These are phyloP conservation scores for Bolborhynchus lineola DNA, from an alignment of 2,113 vertebrate species.

Conservation along the genomic window DNA sequence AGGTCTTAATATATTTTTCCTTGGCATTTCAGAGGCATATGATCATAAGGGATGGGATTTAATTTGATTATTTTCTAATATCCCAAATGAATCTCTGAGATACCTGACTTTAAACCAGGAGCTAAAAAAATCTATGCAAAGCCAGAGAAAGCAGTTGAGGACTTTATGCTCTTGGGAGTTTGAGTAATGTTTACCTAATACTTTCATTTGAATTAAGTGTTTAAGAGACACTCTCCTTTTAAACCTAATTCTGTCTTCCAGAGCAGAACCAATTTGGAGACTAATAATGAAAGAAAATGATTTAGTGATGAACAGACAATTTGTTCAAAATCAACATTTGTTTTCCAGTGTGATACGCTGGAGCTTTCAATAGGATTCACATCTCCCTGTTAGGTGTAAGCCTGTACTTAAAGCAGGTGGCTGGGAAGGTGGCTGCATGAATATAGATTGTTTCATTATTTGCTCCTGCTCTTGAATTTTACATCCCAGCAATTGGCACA, in stretches of 20 bases:
- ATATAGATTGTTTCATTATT: slow-evolving; percentile 64
- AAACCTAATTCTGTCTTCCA: slow-evolving; percentile 36
- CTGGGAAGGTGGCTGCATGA: slow-evolving; percentile 40
- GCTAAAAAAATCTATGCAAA: slow-evolving; percentile 37
- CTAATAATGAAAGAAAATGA: slow-evolving; percentile 61
- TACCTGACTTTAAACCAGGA: slow-evolving; percentile 10
- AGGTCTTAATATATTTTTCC: neutral
- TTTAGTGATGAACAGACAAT: slow-evolving; percentile 53
- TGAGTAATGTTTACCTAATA: slow-evolving; percentile 38
- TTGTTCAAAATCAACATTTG: slow-evolving; percentile 61
- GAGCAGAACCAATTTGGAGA: slow-evolving; percentile 58
- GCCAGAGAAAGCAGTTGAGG: neutral
- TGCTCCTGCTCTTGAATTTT: slow-evolving; percentile 54
- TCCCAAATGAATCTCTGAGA: neutral
- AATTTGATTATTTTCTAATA: slow-evolving; percentile 31
- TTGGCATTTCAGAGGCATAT: neutral
- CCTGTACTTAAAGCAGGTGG: slow-evolving; percentile 1
- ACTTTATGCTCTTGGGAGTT: slow-evolving; percentile 11
- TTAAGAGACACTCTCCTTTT: slow-evolving; percentile 42
- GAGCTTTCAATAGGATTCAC: slow-evolving; percentile 39
- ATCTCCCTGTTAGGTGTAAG: neutral
- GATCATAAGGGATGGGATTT: neutral
- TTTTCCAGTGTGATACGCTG: slow-evolving; percentile 36
- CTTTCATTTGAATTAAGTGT: slow-evolving; percentile 25
- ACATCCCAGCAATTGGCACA: slow-evolving; percentile 39